These are phyloP conservation scores for Zingel zingel DNA, from an alignment of 2,113 vertebrate genomes.

Conservation along the genomic window DNA sequence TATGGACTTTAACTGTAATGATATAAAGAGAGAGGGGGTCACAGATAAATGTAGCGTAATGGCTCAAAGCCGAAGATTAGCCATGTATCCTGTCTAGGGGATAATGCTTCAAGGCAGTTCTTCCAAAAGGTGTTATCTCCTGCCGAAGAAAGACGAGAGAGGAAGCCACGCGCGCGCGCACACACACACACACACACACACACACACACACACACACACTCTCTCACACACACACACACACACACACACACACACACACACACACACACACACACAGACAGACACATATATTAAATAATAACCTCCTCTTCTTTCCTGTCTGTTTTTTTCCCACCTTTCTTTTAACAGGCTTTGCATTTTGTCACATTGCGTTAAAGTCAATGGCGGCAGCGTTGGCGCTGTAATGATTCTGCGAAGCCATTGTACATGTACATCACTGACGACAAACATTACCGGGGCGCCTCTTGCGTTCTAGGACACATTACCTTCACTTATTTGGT, in stretches of 20 bases:
- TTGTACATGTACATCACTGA: slow-evolving; percentile 80
- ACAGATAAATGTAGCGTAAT: slow-evolving; percentile 88
- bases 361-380: slow-evolving; percentile 86
- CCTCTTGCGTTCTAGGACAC: slow-evolving; percentile 80
- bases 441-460: slow-evolving; percentile 78
- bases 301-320: slow-evolving; percentile 74
- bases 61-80: slow-evolving; percentile 86
- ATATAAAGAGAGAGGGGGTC: slow-evolving; percentile 85
- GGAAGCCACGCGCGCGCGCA: slow-evolving; percentile 28
- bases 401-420: slow-evolving; percentile 83
- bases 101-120: slow-evolving; percentile 86
- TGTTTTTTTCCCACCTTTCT: slow-evolving; percentile 63
- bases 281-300: slow-evolving; percentile 81
- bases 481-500: slow-evolving; percentile 86
- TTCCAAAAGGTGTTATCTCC: slow-evolving; percentile 86
- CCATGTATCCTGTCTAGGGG: slow-evolving; percentile 85
- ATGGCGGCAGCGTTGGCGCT: slow-evolving; percentile 49
- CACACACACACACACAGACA: slow-evolving; percentile 42
- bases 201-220: slow-evolving; percentile 31
- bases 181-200: slow-evolving; percentile 39
- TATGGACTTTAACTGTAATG: slow-evolving; percentile 87
- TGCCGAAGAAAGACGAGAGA: slow-evolving; percentile 66
- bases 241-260: slow-evolving; percentile 31
- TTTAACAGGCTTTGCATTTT: slow-evolving; percentile 86
- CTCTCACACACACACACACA: background rate